These are phyloP conservation scores for Eupithecia exiguata DNA, from an alignment of 2,888 invertebrate species.

Conservation along the genomic window DNA sequence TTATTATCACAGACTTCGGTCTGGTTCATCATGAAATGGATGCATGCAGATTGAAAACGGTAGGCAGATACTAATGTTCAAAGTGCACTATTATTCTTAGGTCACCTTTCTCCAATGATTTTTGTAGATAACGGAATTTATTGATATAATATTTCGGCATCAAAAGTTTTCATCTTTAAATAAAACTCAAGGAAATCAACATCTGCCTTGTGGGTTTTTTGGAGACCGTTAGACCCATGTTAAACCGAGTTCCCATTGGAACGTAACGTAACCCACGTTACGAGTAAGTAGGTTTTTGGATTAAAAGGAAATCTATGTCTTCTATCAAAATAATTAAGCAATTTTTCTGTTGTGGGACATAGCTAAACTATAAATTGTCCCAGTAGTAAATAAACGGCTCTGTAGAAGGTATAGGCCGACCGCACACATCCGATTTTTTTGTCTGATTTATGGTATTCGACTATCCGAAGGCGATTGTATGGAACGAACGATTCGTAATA, in stretches of 20 bases:
- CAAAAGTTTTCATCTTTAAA: neutral
- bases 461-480: too few species aligned
- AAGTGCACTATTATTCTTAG: neutral
- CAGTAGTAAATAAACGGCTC: neutral
- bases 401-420: neutral
- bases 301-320: neutral
- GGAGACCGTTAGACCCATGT: too few species aligned
- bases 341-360: too few species aligned
- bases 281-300: neutral
- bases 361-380: neutral
- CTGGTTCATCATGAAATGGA: neutral
- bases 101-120: neutral
- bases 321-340: too few species aligned
- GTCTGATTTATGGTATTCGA: too few species aligned
- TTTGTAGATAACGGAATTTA: neutral
- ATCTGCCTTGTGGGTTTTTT: neutral
- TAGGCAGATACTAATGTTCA: neutral
- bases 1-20: neutral
- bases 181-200: neutral
- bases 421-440: too few species aligned
- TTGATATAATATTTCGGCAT: neutral
- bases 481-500: too few species aligned
- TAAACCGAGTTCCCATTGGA: neutral
- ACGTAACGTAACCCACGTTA: neutral
- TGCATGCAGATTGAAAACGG: slow-evolving; percentile 3